phyloP scores from a whole-genome alignment of 37 sponge, comb jelly and placozoan species.

The Petrosia ficiformis region DNA sequence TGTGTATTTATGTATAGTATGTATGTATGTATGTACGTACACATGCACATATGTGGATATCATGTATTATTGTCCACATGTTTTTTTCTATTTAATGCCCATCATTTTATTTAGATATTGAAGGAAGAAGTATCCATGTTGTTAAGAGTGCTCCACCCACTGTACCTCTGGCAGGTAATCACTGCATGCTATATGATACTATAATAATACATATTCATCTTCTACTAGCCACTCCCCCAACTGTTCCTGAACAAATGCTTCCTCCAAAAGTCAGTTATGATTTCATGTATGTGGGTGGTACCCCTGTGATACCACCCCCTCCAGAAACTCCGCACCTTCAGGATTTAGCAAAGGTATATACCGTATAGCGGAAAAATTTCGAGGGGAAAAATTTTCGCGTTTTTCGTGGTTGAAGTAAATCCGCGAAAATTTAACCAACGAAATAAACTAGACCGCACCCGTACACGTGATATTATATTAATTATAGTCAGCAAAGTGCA shows the following conservation, averaged over 20 bases:
- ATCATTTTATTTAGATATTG: conserved; percentile 17
- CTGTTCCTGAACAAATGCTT: neutral
- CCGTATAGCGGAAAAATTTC: too few species aligned
- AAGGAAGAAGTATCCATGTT: conserved; percentile 28
- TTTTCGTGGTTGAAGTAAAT: too few species aligned
- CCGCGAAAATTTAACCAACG: too few species aligned
- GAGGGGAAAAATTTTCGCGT: too few species aligned
- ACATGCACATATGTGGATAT: too few species aligned
- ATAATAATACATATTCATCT: neutral
- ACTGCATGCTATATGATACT: neutral
- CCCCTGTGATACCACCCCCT: neutral
- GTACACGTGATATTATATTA: too few species aligned
- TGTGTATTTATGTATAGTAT: too few species aligned
- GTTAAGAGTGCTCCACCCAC: conserved; percentile 37
- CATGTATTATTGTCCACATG: too few species aligned
- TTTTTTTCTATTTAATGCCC: too few species aligned
- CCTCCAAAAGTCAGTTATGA: neutral
- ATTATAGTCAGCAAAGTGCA: too few species aligned
- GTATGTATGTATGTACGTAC: too few species aligned
- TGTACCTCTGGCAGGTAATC: neutral
- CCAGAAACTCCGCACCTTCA: neutral
- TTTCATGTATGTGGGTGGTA: neutral
- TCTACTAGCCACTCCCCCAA: neutral
- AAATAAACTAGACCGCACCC: too few species aligned
- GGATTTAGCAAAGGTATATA: neutral